These are phyloP conservation scores for Papilio protenor DNA, from an alignment of 2,888 invertebrate species.

Conservation along the genomic window DNA sequence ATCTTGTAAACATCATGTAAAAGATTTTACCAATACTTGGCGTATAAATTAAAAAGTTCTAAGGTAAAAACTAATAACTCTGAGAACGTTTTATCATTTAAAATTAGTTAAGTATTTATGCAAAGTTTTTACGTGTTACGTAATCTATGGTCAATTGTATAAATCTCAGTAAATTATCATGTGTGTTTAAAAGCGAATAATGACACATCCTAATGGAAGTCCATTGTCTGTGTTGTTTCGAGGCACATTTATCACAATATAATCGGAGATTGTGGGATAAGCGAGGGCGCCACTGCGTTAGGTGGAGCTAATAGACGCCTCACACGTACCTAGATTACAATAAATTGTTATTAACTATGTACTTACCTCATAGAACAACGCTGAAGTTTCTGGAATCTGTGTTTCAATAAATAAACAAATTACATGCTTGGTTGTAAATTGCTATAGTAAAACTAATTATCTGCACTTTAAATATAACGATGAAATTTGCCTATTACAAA, in stretches of 20 bases:
- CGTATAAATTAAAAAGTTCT: background rate
- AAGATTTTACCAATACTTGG: too few species aligned
- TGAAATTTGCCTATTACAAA: background rate
- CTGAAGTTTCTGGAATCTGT: background rate
- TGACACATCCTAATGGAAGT: slow-evolving; percentile 16
- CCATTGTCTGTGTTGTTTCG: slow-evolving; percentile 16
- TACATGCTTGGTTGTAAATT: background rate
- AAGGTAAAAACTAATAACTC: background rate
- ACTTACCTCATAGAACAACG: background rate
- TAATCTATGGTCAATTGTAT: background rate
- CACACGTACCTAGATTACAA: background rate
- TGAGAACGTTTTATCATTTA: too few species aligned
- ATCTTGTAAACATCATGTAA: too few species aligned
- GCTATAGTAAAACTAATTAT: too few species aligned
- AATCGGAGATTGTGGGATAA: slow-evolving; percentile 26
- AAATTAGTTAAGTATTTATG: background rate
- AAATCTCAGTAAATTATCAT: background rate
- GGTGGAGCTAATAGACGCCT: background rate
- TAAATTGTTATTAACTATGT: background rate
- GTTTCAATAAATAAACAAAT: background rate
- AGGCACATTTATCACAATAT: slow-evolving; percentile 22
- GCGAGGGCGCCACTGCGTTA: background rate
- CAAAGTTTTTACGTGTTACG: background rate
- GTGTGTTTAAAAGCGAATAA: slow-evolving; percentile 7
- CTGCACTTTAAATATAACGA: too few species aligned